phyloP scores from a whole-genome alignment of 2,888 invertebrate species.

The Oligia latruncula region DNA sequence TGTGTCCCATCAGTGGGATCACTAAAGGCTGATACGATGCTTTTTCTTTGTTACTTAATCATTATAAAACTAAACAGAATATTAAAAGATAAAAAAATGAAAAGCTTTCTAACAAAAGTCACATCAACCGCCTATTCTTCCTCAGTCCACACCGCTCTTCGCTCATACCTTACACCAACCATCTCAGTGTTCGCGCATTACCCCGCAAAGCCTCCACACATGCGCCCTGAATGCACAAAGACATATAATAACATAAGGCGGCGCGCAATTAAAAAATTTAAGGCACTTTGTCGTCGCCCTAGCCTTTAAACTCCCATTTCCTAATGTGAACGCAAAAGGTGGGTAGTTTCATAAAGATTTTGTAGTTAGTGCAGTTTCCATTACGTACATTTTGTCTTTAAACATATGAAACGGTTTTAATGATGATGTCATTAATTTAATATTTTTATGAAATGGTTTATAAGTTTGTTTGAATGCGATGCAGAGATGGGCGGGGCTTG shows the following conservation, averaged over 20 bases:
- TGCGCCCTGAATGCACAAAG: slow-evolving; percentile 88
- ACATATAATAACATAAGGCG: slow-evolving; percentile 87
- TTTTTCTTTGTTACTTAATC: background rate
- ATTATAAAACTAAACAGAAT: background rate
- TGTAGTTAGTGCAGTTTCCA: slow-evolving; percentile 64
- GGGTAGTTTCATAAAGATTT: slow-evolving; percentile 69
- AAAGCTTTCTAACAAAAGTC: background rate
- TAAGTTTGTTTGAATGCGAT: slow-evolving; percentile 28
- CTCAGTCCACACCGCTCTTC: slow-evolving; percentile 36
- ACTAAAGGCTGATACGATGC: background rate
- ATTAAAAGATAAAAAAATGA: background rate
- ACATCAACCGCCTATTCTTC: background rate
- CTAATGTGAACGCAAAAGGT: slow-evolving; percentile 73
- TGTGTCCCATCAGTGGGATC: background rate
- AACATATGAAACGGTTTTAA: slow-evolving; percentile 65
- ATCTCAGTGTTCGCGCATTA: slow-evolving; percentile 72
- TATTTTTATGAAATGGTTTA: slow-evolving; percentile 47
- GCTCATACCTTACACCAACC: slow-evolving; percentile 60
- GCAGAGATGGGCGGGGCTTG: slow-evolving; percentile 9
- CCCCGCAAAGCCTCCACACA: slow-evolving; percentile 80
- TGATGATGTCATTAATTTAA: slow-evolving; percentile 66
- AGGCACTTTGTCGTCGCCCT: slow-evolving; percentile 86
- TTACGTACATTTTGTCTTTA: slow-evolving; percentile 61
- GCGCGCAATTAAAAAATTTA: slow-evolving; percentile 89
- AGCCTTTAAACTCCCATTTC: slow-evolving; percentile 77